phyloP scores from a whole-genome alignment of 2,888 invertebrate genomes.

The Octonoba sinensis region DNA sequence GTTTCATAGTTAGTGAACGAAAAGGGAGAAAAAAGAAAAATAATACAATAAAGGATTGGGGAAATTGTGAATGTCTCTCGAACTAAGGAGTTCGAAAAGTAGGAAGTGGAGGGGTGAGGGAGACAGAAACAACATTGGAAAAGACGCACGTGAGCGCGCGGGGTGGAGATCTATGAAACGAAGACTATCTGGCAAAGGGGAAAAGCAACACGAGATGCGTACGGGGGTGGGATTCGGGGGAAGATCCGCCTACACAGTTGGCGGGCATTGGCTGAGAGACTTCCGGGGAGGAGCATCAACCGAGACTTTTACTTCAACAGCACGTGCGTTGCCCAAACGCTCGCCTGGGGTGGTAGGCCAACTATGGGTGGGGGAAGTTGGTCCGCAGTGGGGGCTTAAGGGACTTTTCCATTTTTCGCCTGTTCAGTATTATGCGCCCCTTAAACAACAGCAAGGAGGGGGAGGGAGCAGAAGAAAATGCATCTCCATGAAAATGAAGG shows the following conservation, averaged over 20 bases:
- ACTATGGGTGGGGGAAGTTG: background rate
- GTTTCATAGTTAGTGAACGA: slow-evolving; percentile 5
- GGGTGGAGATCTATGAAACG: slow-evolving; percentile 5
- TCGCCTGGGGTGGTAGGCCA: slow-evolving; percentile 23
- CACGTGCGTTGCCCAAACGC: slow-evolving; percentile 40
- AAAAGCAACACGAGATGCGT: slow-evolving; percentile 41
- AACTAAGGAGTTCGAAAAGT: slow-evolving; percentile 1
- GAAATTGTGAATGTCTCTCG: slow-evolving; percentile 49
- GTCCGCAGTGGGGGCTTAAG: slow-evolving; percentile 26
- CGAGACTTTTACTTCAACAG: slow-evolving; percentile 12
- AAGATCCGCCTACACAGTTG: slow-evolving; percentile 30
- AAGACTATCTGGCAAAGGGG: slow-evolving; percentile 4
- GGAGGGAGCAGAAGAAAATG: slow-evolving; percentile 10
- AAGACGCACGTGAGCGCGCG: slow-evolving; percentile 25
- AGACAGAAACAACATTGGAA: slow-evolving; percentile 13
- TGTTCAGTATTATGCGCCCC: slow-evolving; percentile 20
- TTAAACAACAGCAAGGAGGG: slow-evolving; percentile 37
- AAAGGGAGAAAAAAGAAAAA: slow-evolving; percentile 5
- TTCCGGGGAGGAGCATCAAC: background rate
- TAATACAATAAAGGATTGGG: slow-evolving; percentile 41
- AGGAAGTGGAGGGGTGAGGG: background rate
- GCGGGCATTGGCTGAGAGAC: slow-evolving; percentile 27
- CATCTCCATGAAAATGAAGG: slow-evolving; percentile 22
- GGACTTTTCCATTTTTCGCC: slow-evolving; percentile 45
- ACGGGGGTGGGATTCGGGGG: slow-evolving; percentile 24